A percentile compares a stretch with the other conserved stretches of the same genome.
Evolutionary conservation across 2,797 vertebrate genomes (phyloP).

Genomic region (Paguma larvata): DNA sequence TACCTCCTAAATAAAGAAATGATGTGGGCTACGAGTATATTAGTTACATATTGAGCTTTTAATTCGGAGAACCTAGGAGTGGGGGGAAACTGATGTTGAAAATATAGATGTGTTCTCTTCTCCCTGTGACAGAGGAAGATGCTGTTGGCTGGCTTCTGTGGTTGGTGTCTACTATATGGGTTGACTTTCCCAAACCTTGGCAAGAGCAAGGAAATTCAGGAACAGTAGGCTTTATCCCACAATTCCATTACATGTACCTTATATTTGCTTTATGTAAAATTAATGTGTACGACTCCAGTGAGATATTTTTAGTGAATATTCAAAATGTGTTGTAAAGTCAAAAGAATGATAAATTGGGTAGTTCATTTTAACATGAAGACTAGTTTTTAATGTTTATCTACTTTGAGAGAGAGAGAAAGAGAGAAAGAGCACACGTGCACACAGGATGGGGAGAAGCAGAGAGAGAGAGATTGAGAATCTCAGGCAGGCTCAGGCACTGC

Average conservation of each 20-base stretch:
- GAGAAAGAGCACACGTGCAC: too few relatives aligned
- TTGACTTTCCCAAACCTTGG: constrained; percentile 38
- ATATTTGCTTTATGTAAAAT: constrained; percentile 35
- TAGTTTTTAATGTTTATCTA: neutral
- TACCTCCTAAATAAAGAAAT: constrained; percentile 54
- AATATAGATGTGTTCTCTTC: neutral
- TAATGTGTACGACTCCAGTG: neutral
- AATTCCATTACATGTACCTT: neutral
- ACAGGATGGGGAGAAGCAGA: too few relatives aligned
- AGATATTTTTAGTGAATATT: constrained; percentile 51
- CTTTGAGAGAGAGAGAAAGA: too few relatives aligned
- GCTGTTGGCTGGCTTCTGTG: neutral
- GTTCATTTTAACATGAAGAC: constrained; percentile 60
- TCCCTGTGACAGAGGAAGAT: neutral
- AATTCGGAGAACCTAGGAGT: neutral
- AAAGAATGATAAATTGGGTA: constrained; percentile 15
- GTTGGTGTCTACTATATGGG: neutral
- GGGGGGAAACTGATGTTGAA: neutral
- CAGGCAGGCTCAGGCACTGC: too few relatives aligned
- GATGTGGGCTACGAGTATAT: neutral
- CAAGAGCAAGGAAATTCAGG: neutral
- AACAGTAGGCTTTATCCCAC: neutral
- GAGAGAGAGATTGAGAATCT: too few relatives aligned
- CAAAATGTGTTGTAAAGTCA: constrained; percentile 15
- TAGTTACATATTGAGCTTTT: neutral